Percentiles rank a stretch among this genome's conserved stretches.
Evolutionary conservation across 1,140 invertebrate species (phyloP).

Genomic region (Penaeus japonicus): DNA sequence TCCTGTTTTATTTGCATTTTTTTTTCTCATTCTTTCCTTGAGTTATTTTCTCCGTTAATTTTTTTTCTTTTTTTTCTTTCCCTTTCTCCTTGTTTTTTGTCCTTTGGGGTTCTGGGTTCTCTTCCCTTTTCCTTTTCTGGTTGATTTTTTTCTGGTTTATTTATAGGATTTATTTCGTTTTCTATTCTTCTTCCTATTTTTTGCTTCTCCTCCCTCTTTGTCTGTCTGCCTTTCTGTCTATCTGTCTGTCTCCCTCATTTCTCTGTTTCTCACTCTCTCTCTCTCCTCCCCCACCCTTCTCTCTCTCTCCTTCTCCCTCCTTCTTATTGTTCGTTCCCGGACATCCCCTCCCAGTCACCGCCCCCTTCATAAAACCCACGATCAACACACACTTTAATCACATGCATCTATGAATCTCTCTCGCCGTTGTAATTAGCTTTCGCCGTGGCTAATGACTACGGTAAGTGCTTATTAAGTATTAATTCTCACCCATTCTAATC

Average conservation of each 20-base stretch:
- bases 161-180: too few relatives aligned
- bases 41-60: background rate
- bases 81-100: background rate
- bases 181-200: too few relatives aligned
- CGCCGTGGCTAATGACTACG: background rate
- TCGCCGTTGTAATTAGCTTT: background rate
- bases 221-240: too few relatives aligned
- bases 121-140: too few relatives aligned
- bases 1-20: background rate
- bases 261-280: background rate
- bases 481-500: background rate
- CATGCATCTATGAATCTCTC: background rate
- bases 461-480: conserved; percentile 34
- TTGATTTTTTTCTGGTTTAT: too few relatives aligned
- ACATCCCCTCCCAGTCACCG: too few relatives aligned
- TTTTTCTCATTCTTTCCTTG: background rate
- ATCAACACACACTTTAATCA: too few relatives aligned
- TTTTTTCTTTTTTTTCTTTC: background rate
- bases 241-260: background rate
- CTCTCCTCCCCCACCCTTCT: background rate
- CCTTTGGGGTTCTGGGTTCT: too few relatives aligned
- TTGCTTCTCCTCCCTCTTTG: too few relatives aligned
- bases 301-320: background rate
- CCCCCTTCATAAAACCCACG: too few relatives aligned
- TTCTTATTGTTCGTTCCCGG: background rate